Conservation (phyloP, 2,888 invertebrate genomes). For the Hemaris fuciformis region DNA sequence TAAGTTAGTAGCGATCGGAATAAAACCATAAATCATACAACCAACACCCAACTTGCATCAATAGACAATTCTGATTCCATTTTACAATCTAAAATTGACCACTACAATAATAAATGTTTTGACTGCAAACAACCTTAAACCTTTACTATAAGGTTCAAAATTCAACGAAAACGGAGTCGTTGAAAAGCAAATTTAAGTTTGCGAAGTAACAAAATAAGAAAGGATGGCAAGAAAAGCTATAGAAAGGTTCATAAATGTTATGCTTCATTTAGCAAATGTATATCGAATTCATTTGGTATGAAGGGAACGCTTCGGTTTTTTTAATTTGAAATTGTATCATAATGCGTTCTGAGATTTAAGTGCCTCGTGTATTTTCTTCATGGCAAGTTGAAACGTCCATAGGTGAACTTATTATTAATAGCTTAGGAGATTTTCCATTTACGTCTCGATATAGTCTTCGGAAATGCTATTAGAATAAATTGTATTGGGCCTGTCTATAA, state of each 20-base stretch:
- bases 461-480: too few species aligned
- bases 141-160: slow-evolving; percentile 31
- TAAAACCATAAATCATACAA: slow-evolving; percentile 64
- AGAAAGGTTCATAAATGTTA: slow-evolving; percentile 54
- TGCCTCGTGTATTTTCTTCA: neutral
- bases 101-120: slow-evolving; percentile 11
- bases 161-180: slow-evolving; percentile 12
- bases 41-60: slow-evolving; percentile 53
- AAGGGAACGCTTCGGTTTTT: slow-evolving; percentile 48
- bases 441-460: neutral
- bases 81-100: slow-evolving; percentile 24
- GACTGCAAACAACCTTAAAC: slow-evolving; percentile 10
- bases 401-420: neutral
- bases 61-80: slow-evolving; percentile 59
- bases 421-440: neutral
- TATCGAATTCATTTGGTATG: slow-evolving; percentile 73
- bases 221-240: slow-evolving; percentile 46
- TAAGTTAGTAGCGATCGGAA: slow-evolving; percentile 38
- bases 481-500: too few species aligned
- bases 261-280: slow-evolving; percentile 80
- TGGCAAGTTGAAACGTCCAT: neutral
- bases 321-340: slow-evolving; percentile 55
- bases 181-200: slow-evolving; percentile 29
- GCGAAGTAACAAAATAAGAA: slow-evolving; percentile 54
- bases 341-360: slow-evolving; percentile 1